Evolutionary conservation across 2,113 vertebrate genomes (phyloP).

Genomic region (Ahaetulla prasina): DNA sequence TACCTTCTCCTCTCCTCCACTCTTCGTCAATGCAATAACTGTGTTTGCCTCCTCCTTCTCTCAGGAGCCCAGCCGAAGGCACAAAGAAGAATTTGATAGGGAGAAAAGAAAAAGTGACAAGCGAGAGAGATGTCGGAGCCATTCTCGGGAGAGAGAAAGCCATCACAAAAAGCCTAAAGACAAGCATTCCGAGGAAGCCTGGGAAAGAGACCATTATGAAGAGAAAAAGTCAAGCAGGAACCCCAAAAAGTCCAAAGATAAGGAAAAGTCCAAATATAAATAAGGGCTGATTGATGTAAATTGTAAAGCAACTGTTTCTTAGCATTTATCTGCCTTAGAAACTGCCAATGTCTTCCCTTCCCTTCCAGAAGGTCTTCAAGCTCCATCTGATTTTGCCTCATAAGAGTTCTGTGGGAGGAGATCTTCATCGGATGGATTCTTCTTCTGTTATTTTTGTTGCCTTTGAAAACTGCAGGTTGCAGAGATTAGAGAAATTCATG

Average conservation of each 20-base stretch:
- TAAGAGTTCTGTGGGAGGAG: neutral
- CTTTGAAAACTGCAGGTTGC: neutral
- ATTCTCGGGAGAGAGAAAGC: conserved; percentile 67
- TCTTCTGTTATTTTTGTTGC: neutral
- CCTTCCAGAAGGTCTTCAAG: neutral
- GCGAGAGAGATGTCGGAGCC: conserved; percentile 68
- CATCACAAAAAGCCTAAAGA: conserved; percentile 65
- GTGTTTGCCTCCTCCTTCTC: conserved; percentile 27
- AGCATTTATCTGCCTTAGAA: neutral
- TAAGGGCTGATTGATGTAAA: conserved; percentile 52
- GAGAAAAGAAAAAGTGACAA: conserved; percentile 72
- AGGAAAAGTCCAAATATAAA: conserved; percentile 79
- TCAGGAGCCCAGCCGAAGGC: conserved; percentile 61
- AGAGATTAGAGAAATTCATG: neutral
- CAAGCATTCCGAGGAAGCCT: conserved; percentile 42
- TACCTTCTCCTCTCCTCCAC: neutral
- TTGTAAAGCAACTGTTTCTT: neutral
- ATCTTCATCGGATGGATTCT: neutral
- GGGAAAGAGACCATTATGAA: conserved; percentile 65
- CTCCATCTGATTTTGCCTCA: neutral
- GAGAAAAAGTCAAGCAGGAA: conserved; percentile 75
- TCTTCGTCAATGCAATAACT: neutral
- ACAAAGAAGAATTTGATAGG: conserved; percentile 63
- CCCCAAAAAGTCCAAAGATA: conserved; percentile 82
- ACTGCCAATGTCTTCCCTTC: too few relatives aligned